These are phyloP conservation scores for Sacculina carcini DNA, from an alignment of 2,888 invertebrate species.

Conservation along the genomic window DNA sequence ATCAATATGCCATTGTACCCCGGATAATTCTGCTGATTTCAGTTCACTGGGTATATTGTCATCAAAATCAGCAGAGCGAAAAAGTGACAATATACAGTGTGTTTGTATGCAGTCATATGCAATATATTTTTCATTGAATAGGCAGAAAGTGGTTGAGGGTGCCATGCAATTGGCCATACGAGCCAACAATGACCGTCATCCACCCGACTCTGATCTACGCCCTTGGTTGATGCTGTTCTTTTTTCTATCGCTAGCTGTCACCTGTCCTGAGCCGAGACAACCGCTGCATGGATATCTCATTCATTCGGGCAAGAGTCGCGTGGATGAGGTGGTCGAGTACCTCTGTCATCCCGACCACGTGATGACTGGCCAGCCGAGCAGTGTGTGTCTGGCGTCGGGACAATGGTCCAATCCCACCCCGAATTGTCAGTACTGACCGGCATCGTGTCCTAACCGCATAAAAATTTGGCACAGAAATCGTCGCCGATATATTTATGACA, in stretches of 20 bases:
- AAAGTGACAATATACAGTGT: conserved; percentile 38
- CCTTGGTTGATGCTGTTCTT: no score
- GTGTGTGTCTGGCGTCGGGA: conserved; percentile 62
- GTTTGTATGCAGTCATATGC: background rate
- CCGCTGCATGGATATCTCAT: conserved; percentile 41
- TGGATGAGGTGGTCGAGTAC: conserved; percentile 54
- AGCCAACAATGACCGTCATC: no score
- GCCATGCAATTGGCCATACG: no score
- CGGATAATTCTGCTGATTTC: no score
- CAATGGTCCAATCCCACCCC: conserved; percentile 69
- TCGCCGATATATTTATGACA: no score
- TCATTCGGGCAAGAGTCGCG: conserved; percentile 37
- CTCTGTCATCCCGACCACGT: conserved; percentile 38
- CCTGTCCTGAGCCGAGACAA: conserved; percentile 44
- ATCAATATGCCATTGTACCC: no score
- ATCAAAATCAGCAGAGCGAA: no score
- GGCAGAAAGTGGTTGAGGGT: no score
- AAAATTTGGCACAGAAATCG: no score
- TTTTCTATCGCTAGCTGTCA: conserved; percentile 33
- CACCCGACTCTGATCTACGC: no score
- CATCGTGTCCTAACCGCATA: no score
- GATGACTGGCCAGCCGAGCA: conserved; percentile 47
- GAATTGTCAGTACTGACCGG: conserved; percentile 42
- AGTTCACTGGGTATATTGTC: no score
- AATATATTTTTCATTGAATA: background rate